Evolutionary conservation across 2,113 vertebrate genomes (phyloP).

Genomic region (Centropristis striata): DNA sequence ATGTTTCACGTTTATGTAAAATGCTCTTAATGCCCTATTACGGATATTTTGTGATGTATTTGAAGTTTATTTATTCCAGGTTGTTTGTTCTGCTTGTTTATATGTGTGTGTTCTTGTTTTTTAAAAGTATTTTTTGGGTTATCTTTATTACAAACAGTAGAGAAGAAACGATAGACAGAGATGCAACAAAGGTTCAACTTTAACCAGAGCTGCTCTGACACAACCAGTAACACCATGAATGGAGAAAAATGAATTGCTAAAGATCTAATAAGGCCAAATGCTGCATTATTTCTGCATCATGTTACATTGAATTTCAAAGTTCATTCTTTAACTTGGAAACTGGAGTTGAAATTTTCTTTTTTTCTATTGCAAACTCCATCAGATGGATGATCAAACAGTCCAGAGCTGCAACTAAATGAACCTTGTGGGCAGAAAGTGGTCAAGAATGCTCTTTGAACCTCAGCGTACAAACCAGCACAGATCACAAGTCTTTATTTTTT

Average conservation of each 20-base stretch:
- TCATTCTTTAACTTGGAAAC: not conserved
- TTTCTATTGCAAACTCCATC: not conserved
- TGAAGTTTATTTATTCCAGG: too few relatives aligned
- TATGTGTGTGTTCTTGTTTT: too few relatives aligned
- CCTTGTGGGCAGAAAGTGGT: not conserved
- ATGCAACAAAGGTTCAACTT: not conserved
- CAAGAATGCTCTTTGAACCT: slow-evolving; percentile 5
- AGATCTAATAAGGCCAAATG: not conserved
- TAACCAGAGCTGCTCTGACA: not conserved
- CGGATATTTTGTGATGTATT: too few relatives aligned
- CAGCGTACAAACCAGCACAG: not conserved
- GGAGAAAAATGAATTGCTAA: not conserved
- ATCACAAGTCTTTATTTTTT: not conserved
- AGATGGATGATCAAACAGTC: not conserved
- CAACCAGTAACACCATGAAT: not conserved
- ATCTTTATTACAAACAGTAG: too few relatives aligned
- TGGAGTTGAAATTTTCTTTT: too few relatives aligned
- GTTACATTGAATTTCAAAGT: slow-evolving; percentile 2
- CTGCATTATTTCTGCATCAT: not conserved
- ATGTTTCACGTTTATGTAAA: too few relatives aligned
- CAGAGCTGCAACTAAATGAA: not conserved
- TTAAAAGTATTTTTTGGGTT: too few relatives aligned
- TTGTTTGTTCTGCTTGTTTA: too few relatives aligned
- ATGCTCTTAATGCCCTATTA: too few relatives aligned
- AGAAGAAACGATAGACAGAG: not conserved